Conservation (phyloP, 1,140 invertebrate species). For the Brachionus sp. region DNA sequence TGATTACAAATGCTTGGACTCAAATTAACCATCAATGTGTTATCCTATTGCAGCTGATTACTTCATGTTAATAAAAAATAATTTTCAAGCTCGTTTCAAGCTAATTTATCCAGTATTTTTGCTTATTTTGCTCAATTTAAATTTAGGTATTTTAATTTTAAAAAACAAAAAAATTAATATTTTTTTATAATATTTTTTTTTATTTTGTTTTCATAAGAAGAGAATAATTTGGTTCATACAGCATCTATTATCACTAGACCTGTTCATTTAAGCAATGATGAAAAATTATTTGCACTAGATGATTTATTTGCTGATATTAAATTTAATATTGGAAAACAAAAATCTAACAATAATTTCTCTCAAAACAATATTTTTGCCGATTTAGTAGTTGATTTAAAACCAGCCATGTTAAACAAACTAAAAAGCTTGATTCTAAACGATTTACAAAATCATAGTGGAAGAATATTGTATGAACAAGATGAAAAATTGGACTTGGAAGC, state of each 20-base stretch:
- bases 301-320: neutral
- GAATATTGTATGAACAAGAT: neutral
- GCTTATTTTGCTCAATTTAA: neutral
- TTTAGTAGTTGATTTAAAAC: neutral
- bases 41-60: neutral
- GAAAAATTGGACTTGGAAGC: neutral
- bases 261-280: neutral
- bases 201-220: neutral
- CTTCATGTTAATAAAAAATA: neutral
- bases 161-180: neutral
- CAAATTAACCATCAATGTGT: neutral
- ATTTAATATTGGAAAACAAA: neutral
- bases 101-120: neutral
- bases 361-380: neutral
- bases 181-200: neutral
- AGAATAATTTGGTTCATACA: neutral
- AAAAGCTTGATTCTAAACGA: neutral
- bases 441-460: neutral
- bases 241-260: neutral
- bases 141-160: neutral
- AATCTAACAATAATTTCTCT: neutral
- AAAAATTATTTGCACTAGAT: neutral
- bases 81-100: neutral
- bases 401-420: neutral
- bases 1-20: slow-evolving; percentile 17